A percentile compares a stretch with the other conserved stretches of the same genome.
Conservation (phyloP, 2,888 invertebrate genomes). For the Sesia apiformis region DNA sequence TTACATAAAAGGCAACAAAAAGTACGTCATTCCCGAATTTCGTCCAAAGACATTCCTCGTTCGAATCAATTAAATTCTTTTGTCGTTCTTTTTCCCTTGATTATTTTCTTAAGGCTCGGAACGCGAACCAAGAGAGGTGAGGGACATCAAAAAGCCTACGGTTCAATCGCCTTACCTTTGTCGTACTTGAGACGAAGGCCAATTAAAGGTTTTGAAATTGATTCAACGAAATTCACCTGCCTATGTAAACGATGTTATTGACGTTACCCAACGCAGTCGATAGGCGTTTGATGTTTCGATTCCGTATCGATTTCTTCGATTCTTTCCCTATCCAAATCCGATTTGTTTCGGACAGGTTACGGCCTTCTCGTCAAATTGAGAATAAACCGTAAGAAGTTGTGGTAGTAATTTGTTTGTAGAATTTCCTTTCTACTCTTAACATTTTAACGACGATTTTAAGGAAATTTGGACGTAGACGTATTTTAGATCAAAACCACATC, state of each 20-base stretch:
- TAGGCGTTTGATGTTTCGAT: constrained; percentile 39
- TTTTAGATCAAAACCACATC: too few relatives aligned
- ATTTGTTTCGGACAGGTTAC: background rate
- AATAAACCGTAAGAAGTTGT: background rate
- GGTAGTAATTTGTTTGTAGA: too few relatives aligned
- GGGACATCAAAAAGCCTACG: constrained; percentile 45
- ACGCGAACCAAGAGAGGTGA: constrained; percentile 10
- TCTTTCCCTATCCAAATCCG: constrained; percentile 1
- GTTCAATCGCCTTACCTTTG: constrained; percentile 33
- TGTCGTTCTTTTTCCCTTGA: constrained; percentile 43
- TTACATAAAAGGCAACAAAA: background rate
- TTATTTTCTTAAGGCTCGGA: constrained; percentile 43
- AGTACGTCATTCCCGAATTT: background rate
- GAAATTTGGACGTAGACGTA: too few relatives aligned
- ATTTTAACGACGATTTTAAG: too few relatives aligned
- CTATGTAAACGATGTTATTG: constrained; percentile 54
- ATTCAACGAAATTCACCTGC: constrained; percentile 43
- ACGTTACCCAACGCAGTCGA: constrained; percentile 35
- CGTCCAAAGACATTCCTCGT: constrained; percentile 35
- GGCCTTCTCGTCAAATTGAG: background rate
- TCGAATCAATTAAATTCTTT: constrained; percentile 64
- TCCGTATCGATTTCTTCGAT: constrained; percentile 4
- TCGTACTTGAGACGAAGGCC: constrained; percentile 33
- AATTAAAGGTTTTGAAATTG: constrained; percentile 68
- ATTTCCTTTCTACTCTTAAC: too few relatives aligned